phyloP scores from a whole-genome alignment of 2,888 invertebrate species.

The Dascillus cervinus region DNA sequence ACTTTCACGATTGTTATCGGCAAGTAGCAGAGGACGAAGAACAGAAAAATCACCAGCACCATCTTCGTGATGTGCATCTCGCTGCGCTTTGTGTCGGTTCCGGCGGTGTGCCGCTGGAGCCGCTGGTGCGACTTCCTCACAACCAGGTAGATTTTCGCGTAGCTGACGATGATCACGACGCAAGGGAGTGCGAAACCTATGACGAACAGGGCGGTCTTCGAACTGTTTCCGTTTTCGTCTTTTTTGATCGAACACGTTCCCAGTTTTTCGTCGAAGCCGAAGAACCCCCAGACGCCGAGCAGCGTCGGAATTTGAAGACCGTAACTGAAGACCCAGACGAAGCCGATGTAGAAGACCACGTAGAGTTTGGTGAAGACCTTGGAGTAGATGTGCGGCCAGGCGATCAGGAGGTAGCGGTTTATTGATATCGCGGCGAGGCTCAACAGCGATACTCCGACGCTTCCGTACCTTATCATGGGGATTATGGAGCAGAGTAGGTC shows the following conservation, averaged over 20 bases:
- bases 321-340: slow-evolving; percentile 84
- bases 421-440: slow-evolving; percentile 87
- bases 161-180: slow-evolving; percentile 75
- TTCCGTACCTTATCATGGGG: slow-evolving; percentile 81
- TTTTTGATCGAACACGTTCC: slow-evolving; percentile 78
- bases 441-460: slow-evolving; percentile 81
- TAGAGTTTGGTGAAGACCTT: slow-evolving; percentile 73
- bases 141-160: slow-evolving; percentile 84
- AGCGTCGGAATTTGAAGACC: slow-evolving; percentile 83
- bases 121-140: slow-evolving; percentile 77
- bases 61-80: slow-evolving; percentile 91
- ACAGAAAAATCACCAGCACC: slow-evolving; percentile 87
- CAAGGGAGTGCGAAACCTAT: slow-evolving; percentile 84
- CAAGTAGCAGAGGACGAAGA: slow-evolving; percentile 83
- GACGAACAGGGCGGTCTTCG: slow-evolving; percentile 77
- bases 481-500: slow-evolving; percentile 69
- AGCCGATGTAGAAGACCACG: slow-evolving; percentile 77
- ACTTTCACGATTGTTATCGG: slow-evolving; percentile 89
- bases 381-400: slow-evolving; percentile 74
- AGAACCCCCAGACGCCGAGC: slow-evolving; percentile 79
- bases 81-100: slow-evolving; percentile 57
- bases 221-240: slow-evolving; percentile 59
- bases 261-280: slow-evolving; percentile 72
- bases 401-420: slow-evolving; percentile 83
- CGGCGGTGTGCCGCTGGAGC: slow-evolving; percentile 60